Percentiles rank a stretch among this genome's conserved stretches.
Conservation (phyloP, 2,113 vertebrate species). For the Cinclus mexicanus region DNA sequence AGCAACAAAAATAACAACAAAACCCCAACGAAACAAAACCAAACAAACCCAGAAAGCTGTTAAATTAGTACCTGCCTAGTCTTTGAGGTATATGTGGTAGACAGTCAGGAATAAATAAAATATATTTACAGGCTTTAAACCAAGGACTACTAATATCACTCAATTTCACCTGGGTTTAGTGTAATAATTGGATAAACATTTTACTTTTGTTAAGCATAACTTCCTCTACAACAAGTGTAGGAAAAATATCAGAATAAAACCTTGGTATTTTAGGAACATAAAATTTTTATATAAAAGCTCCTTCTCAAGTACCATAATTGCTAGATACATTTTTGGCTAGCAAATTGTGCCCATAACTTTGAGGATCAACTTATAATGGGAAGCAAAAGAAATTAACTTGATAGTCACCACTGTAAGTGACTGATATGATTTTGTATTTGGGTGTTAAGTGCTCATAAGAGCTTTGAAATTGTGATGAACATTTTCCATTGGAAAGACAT, state of each 20-base stretch:
- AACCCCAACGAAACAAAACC: neutral
- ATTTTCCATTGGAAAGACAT: neutral
- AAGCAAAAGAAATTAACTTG: neutral
- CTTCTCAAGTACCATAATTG: neutral
- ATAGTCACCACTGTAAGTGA: neutral
- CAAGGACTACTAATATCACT: neutral
- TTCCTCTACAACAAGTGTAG: neutral
- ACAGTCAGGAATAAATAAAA: neutral
- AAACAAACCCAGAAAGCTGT: neutral
- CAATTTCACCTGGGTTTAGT: neutral
- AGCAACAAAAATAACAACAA: neutral
- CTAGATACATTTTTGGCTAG: neutral
- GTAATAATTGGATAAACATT: neutral
- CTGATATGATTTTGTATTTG: neutral
- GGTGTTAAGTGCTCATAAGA: neutral
- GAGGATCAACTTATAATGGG: neutral
- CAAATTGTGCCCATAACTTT: neutral
- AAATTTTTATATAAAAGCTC: neutral
- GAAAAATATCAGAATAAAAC: neutral
- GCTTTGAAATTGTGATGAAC: neutral
- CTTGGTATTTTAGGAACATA: neutral
- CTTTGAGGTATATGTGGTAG: neutral
- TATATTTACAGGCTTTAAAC: neutral
- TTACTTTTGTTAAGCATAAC: neutral
- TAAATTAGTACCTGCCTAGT: neutral